phyloP scores from a whole-genome alignment of 2,888 invertebrate species.

The Ophion ventricosus region DNA sequence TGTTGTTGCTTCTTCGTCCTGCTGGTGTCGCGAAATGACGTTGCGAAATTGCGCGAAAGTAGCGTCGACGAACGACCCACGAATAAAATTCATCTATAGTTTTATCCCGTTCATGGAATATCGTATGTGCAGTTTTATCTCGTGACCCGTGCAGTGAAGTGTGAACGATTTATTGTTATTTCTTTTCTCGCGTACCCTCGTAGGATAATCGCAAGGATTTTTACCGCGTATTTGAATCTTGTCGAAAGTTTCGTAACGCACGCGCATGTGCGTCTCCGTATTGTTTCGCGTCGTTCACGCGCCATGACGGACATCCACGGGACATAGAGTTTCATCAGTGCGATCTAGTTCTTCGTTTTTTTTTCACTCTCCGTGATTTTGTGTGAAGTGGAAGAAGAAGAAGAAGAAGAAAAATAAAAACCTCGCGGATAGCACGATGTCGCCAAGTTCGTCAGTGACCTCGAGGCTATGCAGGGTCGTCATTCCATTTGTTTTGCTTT shows the following conservation, averaged over 20 bases:
- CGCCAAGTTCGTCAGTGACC: slow-evolving; percentile 58
- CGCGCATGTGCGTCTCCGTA: not conserved
- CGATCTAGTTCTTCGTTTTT: not conserved
- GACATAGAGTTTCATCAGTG: slow-evolving; percentile 15
- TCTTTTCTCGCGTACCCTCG: not conserved
- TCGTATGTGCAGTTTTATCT: slow-evolving; percentile 48
- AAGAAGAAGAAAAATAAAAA: slow-evolving; percentile 19
- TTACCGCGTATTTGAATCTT: not conserved
- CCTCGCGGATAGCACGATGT: slow-evolving; percentile 57
- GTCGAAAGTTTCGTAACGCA: not conserved
- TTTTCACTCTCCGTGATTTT: not conserved
- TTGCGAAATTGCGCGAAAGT: slow-evolving; percentile 52
- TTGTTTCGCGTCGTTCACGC: slow-evolving; percentile 8
- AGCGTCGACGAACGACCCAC: slow-evolving; percentile 45
- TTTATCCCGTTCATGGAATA: slow-evolving; percentile 52
- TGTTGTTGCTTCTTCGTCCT: slow-evolving; percentile 26
- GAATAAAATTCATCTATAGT: slow-evolving; percentile 42
- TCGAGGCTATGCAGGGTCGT: slow-evolving; percentile 62
- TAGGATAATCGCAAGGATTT: not conserved
- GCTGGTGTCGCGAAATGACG: slow-evolving; percentile 58
- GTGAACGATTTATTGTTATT: slow-evolving; percentile 23
- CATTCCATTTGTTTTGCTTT: slow-evolving; percentile 65
- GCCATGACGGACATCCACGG: slow-evolving; percentile 19
- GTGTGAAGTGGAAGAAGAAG: not conserved
- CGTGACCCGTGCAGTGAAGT: slow-evolving; percentile 59